A percentile compares a stretch with the other conserved stretches of the same genome.
Evolutionary conservation across 2,797 vertebrate genomes (phyloP).

Genomic region (Monodelphis domestica): DNA sequence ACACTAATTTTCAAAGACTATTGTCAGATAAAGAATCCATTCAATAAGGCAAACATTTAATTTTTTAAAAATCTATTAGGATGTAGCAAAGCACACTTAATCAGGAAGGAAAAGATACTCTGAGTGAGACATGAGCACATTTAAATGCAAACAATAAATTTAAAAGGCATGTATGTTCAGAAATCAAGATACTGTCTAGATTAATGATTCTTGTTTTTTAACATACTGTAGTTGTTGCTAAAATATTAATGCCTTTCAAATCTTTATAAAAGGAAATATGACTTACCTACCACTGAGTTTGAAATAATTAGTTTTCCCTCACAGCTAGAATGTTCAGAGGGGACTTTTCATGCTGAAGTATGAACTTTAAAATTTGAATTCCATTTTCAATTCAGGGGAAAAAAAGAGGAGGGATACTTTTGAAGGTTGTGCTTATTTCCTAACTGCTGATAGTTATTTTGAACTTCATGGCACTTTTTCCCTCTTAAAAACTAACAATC

Average conservation of each 20-base stretch:
- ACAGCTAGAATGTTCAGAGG: conserved; percentile 68
- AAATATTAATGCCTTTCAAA: conserved; percentile 77
- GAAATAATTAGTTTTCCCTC: conserved; percentile 79
- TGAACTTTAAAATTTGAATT: conserved; percentile 67
- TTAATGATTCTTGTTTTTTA: conserved; percentile 71
- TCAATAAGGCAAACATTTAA: conserved; percentile 58
- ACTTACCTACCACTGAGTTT: conserved; percentile 75
- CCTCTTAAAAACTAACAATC: neutral
- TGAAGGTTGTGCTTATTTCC: conserved; percentile 9
- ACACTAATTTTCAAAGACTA: conserved; percentile 60
- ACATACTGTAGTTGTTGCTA: conserved; percentile 71
- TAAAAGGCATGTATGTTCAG: conserved; percentile 62
- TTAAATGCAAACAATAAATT: conserved; percentile 67
- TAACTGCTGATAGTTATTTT: neutral
- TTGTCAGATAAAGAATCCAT: conserved; percentile 55
- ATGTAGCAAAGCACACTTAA: conserved; percentile 25
- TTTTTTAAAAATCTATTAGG: conserved; percentile 31
- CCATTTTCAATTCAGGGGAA: neutral
- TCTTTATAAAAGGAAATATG: conserved; percentile 76
- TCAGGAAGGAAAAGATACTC: conserved; percentile 43
- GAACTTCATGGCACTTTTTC: neutral
- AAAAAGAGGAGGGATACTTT: neutral
- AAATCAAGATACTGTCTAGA: conserved; percentile 61
- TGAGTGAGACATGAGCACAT: conserved; percentile 45
- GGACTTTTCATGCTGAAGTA: conserved; percentile 66